A percentile compares a stretch with the other conserved stretches of the same genome.
These are phyloP conservation scores for Ardeotis arabs DNA, from an alignment of 2,113 vertebrate species.

Conservation along the genomic window DNA sequence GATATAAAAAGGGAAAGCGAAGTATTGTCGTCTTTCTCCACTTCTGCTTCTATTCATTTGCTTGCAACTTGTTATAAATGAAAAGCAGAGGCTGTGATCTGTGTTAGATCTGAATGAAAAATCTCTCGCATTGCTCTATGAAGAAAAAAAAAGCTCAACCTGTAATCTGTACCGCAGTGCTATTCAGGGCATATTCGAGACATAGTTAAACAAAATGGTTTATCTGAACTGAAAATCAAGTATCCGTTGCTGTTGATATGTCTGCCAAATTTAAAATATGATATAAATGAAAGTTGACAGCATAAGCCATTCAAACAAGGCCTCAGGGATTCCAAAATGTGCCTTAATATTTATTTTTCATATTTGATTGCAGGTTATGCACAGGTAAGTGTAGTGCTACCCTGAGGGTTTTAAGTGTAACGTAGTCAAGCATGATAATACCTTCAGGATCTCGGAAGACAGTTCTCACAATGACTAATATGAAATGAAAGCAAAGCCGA, in stretches of 20 bases:
- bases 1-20: background rate
- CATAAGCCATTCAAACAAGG: slow-evolving; percentile 57
- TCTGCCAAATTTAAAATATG: slow-evolving; percentile 64
- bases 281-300: slow-evolving; percentile 56
- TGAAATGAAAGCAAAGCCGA: slow-evolving; percentile 51
- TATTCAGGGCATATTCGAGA: background rate
- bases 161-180: background rate
- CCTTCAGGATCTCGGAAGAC: slow-evolving; percentile 30
- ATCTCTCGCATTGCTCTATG: background rate
- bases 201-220: slow-evolving; percentile 47
- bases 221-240: slow-evolving; percentile 43
- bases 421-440: slow-evolving; percentile 68
- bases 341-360: slow-evolving; percentile 70
- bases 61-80: background rate
- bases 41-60: background rate
- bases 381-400: slow-evolving; percentile 64
- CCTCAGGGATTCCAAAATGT: slow-evolving; percentile 57
- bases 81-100: background rate
- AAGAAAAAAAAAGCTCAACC: background rate
- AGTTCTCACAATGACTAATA: slow-evolving; percentile 47
- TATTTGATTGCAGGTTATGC: slow-evolving; percentile 68
- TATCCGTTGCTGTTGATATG: slow-evolving; percentile 20
- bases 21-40: background rate
- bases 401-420: slow-evolving; percentile 69
- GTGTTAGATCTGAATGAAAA: background rate